Conservation (phyloP, 2,797 vertebrate species). For the Thamnophis elegans region DNA sequence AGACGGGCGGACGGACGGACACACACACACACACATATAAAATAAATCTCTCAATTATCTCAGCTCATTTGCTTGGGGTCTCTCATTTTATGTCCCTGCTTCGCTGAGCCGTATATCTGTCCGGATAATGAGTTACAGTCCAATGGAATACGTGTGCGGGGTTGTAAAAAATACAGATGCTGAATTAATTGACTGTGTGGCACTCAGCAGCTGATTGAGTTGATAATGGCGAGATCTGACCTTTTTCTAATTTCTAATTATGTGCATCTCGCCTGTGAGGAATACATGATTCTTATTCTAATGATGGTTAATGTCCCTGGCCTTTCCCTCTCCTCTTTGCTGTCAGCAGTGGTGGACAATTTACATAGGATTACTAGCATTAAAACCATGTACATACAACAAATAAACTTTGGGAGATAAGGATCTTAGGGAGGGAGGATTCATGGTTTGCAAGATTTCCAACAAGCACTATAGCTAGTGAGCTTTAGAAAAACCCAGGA, state of each 20-base stretch:
- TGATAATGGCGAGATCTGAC: conserved; percentile 88
- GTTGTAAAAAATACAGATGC: conserved; percentile 99
- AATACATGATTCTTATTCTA: conserved; percentile 78
- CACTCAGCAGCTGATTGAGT: conserved; percentile 85
- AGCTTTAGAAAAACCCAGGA: neutral
- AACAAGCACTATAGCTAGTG: neutral
- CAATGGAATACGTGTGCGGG: conserved; percentile 75
- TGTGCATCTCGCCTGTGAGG: conserved; percentile 76
- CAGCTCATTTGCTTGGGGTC: conserved; percentile 89
- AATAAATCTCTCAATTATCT: conserved; percentile 98
- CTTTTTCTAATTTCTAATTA: conserved; percentile 95
- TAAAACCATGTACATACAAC: neutral
- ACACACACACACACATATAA: conserved; percentile 50
- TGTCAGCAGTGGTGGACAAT: neutral
- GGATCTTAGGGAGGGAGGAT: no score
- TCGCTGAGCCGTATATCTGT: conserved; percentile 82
- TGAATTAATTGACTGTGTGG: conserved; percentile 98
- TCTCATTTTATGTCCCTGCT: conserved; percentile 83
- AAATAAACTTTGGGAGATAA: conserved; percentile 3
- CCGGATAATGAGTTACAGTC: conserved; percentile 88
- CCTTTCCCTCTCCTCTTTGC: conserved; percentile 60
- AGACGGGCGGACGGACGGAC: no score
- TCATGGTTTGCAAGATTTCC: neutral
- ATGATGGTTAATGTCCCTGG: conserved; percentile 70
- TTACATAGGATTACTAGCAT: fast-evolving